Evolutionary conservation across 1,140 invertebrate species (phyloP).

Genomic region (Manduca sexta): DNA sequence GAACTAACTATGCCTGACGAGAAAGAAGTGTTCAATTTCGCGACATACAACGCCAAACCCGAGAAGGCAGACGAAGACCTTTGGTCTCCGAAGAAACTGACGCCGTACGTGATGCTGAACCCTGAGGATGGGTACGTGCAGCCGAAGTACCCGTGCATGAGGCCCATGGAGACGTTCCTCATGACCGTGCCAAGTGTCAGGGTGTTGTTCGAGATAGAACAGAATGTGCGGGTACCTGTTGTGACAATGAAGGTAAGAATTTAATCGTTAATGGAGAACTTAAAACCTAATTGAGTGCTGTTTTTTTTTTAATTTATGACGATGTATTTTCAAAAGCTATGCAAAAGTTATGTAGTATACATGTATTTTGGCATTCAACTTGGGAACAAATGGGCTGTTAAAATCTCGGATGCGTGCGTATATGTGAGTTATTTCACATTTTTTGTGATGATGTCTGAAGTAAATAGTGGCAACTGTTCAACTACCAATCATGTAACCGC

Average conservation of each 20-base stretch:
- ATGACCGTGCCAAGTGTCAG: slow-evolving; percentile 72
- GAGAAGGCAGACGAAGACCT: slow-evolving; percentile 76
- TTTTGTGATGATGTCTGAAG: too few species aligned
- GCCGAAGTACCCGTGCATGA: slow-evolving; percentile 48
- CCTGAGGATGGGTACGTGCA: slow-evolving; percentile 48
- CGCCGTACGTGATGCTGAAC: slow-evolving; percentile 38
- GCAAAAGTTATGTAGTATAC: too few species aligned
- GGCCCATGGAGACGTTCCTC: slow-evolving; percentile 70
- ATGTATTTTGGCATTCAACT: too few species aligned
- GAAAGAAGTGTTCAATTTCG: slow-evolving; percentile 59
- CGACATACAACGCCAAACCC: slow-evolving; percentile 42
- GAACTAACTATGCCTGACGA: slow-evolving; percentile 72
- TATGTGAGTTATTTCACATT: too few species aligned
- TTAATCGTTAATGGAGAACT: slow-evolving; percentile 7
- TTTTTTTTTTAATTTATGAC: too few species aligned
- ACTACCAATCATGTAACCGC: too few species aligned
- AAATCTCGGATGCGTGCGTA: too few species aligned
- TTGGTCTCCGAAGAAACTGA: slow-evolving; percentile 82
- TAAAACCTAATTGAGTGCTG: too few species aligned
- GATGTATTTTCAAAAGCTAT: too few species aligned
- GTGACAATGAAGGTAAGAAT: slow-evolving; percentile 49
- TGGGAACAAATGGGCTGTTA: too few species aligned
- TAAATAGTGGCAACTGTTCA: too few species aligned
- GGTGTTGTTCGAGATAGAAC: slow-evolving; percentile 76
- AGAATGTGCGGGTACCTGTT: slow-evolving; percentile 58